These are phyloP conservation scores for Tribolium freemani DNA, from an alignment of 2,888 invertebrate species.

Conservation along the genomic window DNA sequence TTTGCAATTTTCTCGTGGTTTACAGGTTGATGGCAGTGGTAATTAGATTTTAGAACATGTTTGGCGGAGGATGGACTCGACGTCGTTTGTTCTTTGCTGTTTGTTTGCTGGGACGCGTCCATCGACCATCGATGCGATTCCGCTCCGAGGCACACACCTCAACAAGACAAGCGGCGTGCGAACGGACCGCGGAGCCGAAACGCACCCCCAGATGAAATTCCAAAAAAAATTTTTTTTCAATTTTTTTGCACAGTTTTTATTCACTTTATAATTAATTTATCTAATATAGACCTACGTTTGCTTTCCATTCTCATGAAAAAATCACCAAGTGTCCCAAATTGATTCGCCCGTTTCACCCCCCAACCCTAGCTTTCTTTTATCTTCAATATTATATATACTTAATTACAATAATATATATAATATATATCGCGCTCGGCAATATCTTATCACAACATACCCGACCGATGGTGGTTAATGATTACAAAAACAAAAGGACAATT, in stretches of 20 bases:
- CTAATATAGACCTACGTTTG: conserved; percentile 69
- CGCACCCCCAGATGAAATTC: conserved; percentile 8
- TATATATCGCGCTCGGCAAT: conserved; percentile 3
- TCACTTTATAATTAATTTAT: conserved; percentile 61
- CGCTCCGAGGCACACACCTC: conserved; percentile 7
- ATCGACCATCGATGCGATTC: conserved; percentile 7
- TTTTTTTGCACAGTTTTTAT: conserved; percentile 45
- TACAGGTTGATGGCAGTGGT: conserved; percentile 63
- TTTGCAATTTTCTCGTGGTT: conserved; percentile 50
- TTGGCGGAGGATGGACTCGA: conserved; percentile 43
- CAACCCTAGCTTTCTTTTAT: conserved; percentile 43
- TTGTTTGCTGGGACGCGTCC: neutral
- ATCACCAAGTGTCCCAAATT: conserved; percentile 47
- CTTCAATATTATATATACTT: conserved; percentile 16
- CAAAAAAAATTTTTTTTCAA: conserved; percentile 1
- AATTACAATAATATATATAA: conserved; percentile 21
- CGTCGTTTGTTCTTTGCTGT: conserved; percentile 7
- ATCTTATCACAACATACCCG: conserved; percentile 64
- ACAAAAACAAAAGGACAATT: conserved; percentile 62
- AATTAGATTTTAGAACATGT: conserved; percentile 60
- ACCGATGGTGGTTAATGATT: conserved; percentile 45
- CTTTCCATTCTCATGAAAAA: conserved; percentile 68
- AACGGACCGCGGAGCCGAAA: neutral
- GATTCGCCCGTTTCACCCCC: conserved; percentile 14
- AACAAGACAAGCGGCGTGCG: conserved; percentile 29